A percentile compares a stretch with the other conserved stretches of the same genome.
These are phyloP conservation scores for Epizoanthus ramosus DNA, from an alignment of 92 coral and sea anemone species.

Conservation along the genomic window DNA sequence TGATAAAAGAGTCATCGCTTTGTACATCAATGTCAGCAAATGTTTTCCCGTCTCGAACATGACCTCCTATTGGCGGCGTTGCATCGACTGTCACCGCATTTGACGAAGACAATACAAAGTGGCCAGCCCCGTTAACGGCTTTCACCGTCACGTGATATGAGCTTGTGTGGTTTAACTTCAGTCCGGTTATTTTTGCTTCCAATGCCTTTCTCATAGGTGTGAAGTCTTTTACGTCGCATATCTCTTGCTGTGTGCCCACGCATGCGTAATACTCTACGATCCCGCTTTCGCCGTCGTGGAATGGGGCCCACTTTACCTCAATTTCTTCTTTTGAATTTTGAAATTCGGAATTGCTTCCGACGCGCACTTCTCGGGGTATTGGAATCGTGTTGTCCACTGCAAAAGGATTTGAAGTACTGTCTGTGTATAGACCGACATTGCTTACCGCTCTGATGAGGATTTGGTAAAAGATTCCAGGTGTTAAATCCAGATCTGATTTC, in stretches of 20 bases:
- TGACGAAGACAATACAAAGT: constrained; percentile 58
- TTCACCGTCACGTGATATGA: constrained; percentile 70
- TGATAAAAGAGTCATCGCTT: constrained; percentile 59
- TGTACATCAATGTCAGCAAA: constrained; percentile 67
- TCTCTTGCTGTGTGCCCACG: constrained; percentile 62
- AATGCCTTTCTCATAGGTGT: constrained; percentile 46
- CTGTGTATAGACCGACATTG: constrained; percentile 59
- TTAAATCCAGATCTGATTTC: constrained; percentile 53
- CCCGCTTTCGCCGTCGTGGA: constrained; percentile 65
- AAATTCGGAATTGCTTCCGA: constrained; percentile 51
- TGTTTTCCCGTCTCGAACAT: constrained; percentile 70
- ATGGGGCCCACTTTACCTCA: constrained; percentile 78
- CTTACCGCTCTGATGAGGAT: constrained; percentile 72
- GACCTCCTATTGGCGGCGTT: constrained; percentile 69
- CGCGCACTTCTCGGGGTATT: constrained; percentile 66
- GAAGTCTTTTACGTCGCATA: constrained; percentile 67
- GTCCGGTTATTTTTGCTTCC: constrained; percentile 54
- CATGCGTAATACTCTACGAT: constrained; percentile 70
- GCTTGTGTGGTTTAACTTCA: constrained; percentile 59
- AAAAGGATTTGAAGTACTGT: constrained; percentile 48
- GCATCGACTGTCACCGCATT: constrained; percentile 68
- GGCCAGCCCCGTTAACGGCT: constrained; percentile 77
- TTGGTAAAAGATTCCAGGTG: constrained; percentile 64
- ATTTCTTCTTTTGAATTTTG: constrained; percentile 68
- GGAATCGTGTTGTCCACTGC: constrained; percentile 62